Evolutionary conservation across 2,797 vertebrate species (phyloP).

Genomic region (Phoxinus dragarum): DNA sequence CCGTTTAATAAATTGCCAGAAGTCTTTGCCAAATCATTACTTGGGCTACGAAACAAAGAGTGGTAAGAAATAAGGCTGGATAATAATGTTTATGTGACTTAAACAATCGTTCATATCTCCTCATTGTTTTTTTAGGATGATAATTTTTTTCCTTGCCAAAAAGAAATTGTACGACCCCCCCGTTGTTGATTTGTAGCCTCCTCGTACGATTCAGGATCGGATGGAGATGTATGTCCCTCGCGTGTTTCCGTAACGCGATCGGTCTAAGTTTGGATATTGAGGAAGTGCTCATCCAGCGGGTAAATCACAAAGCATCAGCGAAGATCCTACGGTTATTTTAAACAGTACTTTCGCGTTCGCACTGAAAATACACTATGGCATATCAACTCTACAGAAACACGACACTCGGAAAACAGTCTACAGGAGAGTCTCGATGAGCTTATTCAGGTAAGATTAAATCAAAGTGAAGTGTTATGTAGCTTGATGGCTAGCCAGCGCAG

Average conservation of each 20-base stretch:
- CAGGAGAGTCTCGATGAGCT: constrained; percentile 98
- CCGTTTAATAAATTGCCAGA: neutral
- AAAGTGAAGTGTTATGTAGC: neutral
- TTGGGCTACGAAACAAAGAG: neutral
- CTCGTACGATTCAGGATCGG: too few relatives aligned
- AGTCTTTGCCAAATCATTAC: neutral
- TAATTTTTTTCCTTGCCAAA: neutral
- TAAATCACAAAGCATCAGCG: constrained; percentile 45
- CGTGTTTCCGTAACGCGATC: constrained; percentile 33
- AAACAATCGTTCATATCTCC: neutral
- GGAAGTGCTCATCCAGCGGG: constrained; percentile 47
- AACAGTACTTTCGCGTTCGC: neutral
- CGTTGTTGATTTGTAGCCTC: neutral
- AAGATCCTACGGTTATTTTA: constrained; percentile 16
- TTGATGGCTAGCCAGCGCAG: constrained; percentile 39
- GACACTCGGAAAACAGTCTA: constrained; percentile 96
- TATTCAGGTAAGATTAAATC: constrained; percentile 84
- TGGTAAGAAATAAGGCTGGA: neutral
- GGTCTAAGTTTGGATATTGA: constrained; percentile 1
- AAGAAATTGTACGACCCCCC: neutral
- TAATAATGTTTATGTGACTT: too few relatives aligned
- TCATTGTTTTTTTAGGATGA: neutral
- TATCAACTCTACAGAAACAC: constrained; percentile 98
- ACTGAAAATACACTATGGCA: constrained; percentile 80
- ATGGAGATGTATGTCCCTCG: constrained; percentile 25